These are phyloP conservation scores for Nemopilema nomurai DNA, from an alignment of 30 jellyfish, hydroid and myxozoan genomes.

Conservation along the genomic window DNA sequence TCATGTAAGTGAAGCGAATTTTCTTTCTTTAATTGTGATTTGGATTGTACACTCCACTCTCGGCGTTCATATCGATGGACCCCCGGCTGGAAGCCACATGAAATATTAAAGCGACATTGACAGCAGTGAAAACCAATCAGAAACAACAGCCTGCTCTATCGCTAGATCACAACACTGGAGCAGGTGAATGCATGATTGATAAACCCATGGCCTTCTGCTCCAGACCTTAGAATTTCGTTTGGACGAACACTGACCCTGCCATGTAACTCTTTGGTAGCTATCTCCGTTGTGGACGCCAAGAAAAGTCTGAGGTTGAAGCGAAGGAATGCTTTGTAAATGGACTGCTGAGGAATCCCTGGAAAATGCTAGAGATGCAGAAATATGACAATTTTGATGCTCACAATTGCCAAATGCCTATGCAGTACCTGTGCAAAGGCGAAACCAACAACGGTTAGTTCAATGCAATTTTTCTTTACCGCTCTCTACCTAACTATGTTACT, in stretches of 20 bases:
- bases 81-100: constrained; percentile 30
- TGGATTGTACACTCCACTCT: not conserved
- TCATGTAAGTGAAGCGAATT: too few species aligned
- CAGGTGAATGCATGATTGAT: constrained; percentile 44
- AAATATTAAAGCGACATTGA: constrained; percentile 27
- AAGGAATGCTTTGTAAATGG: not conserved
- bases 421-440: constrained; percentile 46
- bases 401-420: constrained; percentile 47
- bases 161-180: constrained; percentile 33
- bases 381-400: constrained; percentile 35
- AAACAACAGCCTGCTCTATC: constrained; percentile 6
- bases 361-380: constrained; percentile 62
- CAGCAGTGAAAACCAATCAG: constrained; percentile 44
- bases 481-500: too few species aligned
- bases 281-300: not conserved
- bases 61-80: not conserved
- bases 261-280: not conserved
- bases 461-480: too few species aligned
- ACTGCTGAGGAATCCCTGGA: constrained; percentile 1
- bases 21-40: too few species aligned
- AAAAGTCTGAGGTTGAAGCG: constrained; percentile 1
- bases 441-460: not conserved
- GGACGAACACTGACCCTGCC: not conserved
- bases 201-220: constrained; percentile 16
- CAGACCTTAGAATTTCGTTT: not conserved